Evolutionary conservation across 2,888 invertebrate genomes (phyloP).

Genomic region (Drosophila algonquin): DNA sequence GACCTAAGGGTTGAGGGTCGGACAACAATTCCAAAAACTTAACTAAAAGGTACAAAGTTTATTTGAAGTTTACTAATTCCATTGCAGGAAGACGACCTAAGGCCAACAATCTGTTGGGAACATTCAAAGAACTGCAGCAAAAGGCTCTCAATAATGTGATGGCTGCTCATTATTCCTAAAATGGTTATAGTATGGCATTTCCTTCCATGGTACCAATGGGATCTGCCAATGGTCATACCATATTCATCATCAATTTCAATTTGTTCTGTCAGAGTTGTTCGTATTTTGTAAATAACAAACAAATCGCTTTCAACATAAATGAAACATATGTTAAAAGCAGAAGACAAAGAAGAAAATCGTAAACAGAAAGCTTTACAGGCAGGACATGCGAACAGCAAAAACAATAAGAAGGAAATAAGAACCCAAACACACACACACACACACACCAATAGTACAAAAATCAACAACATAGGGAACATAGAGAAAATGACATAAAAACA

Average conservation of each 20-base stretch:
- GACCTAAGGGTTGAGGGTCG: neutral
- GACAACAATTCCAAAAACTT: constrained; percentile 5
- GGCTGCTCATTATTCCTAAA: neutral
- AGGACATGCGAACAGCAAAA: constrained; percentile 25
- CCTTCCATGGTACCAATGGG: neutral
- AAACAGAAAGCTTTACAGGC: constrained; percentile 38
- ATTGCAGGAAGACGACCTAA: neutral
- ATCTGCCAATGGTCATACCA: constrained; percentile 12
- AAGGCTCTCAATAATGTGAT: neutral
- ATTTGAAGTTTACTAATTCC: neutral
- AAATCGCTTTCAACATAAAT: constrained; percentile 55
- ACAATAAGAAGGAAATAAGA: constrained; percentile 15
- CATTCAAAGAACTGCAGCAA: neutral
- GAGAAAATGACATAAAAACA: constrained; percentile 43
- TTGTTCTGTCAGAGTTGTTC: constrained; percentile 56
- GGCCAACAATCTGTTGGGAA: neutral
- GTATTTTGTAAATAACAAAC: constrained; percentile 48
- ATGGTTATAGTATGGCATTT: neutral
- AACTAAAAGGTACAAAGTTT: neutral
- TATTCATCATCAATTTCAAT: constrained; percentile 57
- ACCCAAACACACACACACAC: constrained; percentile 25
- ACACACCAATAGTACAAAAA: constrained; percentile 52
- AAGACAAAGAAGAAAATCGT: constrained; percentile 19
- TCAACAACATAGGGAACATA: constrained; percentile 52
- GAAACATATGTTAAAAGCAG: constrained; percentile 44